Percentiles rank a stretch among this genome's conserved stretches.
phyloP scores from a whole-genome alignment of 2,113 vertebrate species.

The Upupa epops region DNA sequence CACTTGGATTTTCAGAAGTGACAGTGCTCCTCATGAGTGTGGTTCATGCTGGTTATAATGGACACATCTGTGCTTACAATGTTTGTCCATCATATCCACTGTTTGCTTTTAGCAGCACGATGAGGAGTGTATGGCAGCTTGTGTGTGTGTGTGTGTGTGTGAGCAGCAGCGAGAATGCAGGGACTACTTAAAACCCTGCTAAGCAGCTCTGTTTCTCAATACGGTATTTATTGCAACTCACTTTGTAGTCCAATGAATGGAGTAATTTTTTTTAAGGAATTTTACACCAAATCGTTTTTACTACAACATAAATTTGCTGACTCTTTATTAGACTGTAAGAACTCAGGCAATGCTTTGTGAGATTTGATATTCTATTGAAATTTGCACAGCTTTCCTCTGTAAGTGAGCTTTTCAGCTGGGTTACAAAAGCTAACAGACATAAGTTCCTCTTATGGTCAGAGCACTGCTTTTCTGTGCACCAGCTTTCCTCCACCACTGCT shows the following conservation, averaged over 20 bases:
- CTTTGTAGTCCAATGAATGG: slow-evolving; percentile 72
- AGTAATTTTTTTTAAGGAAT: slow-evolving; percentile 41
- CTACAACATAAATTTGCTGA: slow-evolving; percentile 70
- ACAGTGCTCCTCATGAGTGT: slow-evolving; percentile 53
- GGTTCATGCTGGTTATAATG: slow-evolving; percentile 68
- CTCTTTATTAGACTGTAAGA: slow-evolving; percentile 42
- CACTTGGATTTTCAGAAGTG: slow-evolving; percentile 65
- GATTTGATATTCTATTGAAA: slow-evolving; percentile 47
- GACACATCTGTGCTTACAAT: slow-evolving; percentile 70
- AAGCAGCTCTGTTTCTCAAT: slow-evolving; percentile 50
- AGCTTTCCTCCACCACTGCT: not conserved
- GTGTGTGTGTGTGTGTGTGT: slow-evolving; percentile 15
- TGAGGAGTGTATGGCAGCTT: slow-evolving; percentile 24
- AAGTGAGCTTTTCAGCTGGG: not conserved
- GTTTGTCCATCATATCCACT: slow-evolving; percentile 62
- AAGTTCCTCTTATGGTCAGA: not conserved
- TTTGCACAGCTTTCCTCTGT: not conserved
- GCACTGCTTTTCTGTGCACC: not conserved
- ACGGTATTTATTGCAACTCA: slow-evolving; percentile 62
- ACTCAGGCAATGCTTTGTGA: slow-evolving; percentile 30
- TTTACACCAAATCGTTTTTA: slow-evolving; percentile 66
- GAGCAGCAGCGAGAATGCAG: slow-evolving; percentile 44
- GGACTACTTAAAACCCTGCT: slow-evolving; percentile 61
- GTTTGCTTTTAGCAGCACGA: slow-evolving; percentile 73
- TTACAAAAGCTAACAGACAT: not conserved